Evolutionary conservation across 2,888 invertebrate genomes (phyloP).

Genomic region (Gasteruption jaculator): DNA sequence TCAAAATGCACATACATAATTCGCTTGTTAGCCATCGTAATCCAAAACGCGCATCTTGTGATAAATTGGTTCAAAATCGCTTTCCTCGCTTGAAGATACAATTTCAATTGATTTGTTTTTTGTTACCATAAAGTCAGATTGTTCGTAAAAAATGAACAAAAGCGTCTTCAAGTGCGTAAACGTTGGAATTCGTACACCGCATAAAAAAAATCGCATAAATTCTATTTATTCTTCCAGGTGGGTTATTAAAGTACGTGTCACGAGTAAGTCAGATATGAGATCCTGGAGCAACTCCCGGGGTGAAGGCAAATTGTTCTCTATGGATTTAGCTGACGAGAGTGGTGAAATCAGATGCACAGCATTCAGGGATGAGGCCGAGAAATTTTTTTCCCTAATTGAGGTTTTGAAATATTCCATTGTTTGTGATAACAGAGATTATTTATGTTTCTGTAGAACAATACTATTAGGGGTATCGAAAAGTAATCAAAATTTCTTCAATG

Average conservation of each 20-base stretch:
- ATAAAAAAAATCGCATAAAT: too few relatives aligned
- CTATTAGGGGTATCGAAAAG: neutral
- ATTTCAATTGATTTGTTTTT: too few relatives aligned
- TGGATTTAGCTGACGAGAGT: slow-evolving; percentile 89
- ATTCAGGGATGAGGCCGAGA: slow-evolving; percentile 83
- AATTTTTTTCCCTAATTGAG: slow-evolving; percentile 84
- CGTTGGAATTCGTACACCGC: too few relatives aligned
- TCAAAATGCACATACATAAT: too few relatives aligned
- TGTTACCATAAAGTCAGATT: too few relatives aligned
- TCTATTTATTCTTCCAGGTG: slow-evolving; percentile 57
- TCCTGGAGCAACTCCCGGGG: slow-evolving; percentile 90
- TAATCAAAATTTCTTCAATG: too few relatives aligned
- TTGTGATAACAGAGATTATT: neutral
- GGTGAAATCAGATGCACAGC: slow-evolving; percentile 92
- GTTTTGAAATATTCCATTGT: slow-evolving; percentile 49
- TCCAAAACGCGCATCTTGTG: too few relatives aligned
- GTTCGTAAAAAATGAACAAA: too few relatives aligned
- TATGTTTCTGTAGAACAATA: neutral
- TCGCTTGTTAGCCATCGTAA: too few relatives aligned
- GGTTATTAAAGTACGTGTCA: slow-evolving; percentile 88
- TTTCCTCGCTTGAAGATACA: too few relatives aligned
- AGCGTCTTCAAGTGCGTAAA: too few relatives aligned
- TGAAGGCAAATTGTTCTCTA: slow-evolving; percentile 89
- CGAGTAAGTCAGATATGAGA: slow-evolving; percentile 73
- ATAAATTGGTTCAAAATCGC: too few relatives aligned